Percentiles rank a stretch among this genome's conserved stretches.
These are phyloP conservation scores for Dromococcyx pavoninus DNA, from an alignment of 2,797 vertebrate genomes.

Conservation along the genomic window DNA sequence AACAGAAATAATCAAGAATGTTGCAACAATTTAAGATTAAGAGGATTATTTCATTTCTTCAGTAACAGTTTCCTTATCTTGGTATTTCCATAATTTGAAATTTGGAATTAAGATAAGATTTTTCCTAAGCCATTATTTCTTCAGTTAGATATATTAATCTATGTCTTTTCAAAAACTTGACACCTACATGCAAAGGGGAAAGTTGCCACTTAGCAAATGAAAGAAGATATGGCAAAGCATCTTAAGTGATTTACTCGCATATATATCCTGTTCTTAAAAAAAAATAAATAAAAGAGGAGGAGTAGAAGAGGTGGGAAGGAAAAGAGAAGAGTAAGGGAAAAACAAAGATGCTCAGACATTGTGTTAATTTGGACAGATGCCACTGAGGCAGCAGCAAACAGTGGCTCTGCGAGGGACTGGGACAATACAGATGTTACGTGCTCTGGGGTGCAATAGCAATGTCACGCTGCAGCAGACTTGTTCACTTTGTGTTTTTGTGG, in stretches of 20 bases:
- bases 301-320: not conserved
- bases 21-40: constrained; percentile 37
- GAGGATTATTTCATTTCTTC: constrained; percentile 51
- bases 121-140: constrained; percentile 1
- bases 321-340: not conserved
- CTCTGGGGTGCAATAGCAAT: not conserved
- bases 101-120: not conserved
- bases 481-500: not conserved
- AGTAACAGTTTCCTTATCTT: constrained; percentile 6
- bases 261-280: not conserved
- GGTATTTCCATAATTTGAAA: not conserved
- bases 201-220: constrained; percentile 2
- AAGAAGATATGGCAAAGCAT: not conserved
- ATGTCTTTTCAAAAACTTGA: not conserved
- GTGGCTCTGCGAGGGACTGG: not conserved
- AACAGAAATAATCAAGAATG: constrained; percentile 31
- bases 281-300: too few relatives aligned
- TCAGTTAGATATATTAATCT: not conserved
- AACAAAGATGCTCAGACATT: not conserved
- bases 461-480: not conserved
- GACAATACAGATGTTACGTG: not conserved
- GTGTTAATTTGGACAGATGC: not conserved
- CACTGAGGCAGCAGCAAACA: not conserved
- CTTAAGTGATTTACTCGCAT: not conserved
- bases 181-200: not conserved